A percentile compares a stretch with the other conserved stretches of the same genome.
These are phyloP conservation scores for Crossoptilon crossoptilon DNA, from an alignment of 2,797 vertebrate genomes.

Conservation along the genomic window DNA sequence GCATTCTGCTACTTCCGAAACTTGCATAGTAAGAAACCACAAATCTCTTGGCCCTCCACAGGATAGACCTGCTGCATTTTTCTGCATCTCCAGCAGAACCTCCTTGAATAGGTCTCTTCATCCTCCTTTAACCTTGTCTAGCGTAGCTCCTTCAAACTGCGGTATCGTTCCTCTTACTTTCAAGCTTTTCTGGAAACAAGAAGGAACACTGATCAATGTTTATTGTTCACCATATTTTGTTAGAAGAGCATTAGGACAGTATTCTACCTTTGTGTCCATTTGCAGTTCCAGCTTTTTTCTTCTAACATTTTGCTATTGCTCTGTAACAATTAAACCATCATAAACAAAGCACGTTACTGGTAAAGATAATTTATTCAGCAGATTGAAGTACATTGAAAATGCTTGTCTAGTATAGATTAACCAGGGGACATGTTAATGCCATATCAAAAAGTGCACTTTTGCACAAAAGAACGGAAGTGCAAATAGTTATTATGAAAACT, in stretches of 20 bases:
- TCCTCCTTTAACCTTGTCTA: background rate
- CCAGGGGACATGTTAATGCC: background rate
- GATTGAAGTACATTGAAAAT: background rate
- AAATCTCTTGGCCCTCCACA: background rate
- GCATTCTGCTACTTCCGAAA: background rate
- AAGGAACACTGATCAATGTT: background rate
- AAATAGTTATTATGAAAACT: background rate
- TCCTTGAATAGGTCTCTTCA: accelerated
- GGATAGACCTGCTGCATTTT: background rate
- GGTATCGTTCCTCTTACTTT: background rate
- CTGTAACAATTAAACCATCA: background rate
- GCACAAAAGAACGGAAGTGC: background rate
- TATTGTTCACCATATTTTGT: background rate
- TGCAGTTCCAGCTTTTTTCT: background rate
- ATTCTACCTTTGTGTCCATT: background rate
- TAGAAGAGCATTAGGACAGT: background rate
- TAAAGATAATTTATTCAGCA: background rate
- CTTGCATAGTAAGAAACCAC: background rate
- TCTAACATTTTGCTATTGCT: background rate
- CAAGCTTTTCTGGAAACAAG: background rate
- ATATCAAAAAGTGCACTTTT: background rate
- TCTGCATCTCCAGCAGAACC: background rate
- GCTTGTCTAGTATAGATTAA: background rate
- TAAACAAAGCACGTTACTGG: background rate
- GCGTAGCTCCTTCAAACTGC: background rate